These are phyloP conservation scores for Napeogenes inachia DNA, from an alignment of 2,888 invertebrate species.

Conservation along the genomic window DNA sequence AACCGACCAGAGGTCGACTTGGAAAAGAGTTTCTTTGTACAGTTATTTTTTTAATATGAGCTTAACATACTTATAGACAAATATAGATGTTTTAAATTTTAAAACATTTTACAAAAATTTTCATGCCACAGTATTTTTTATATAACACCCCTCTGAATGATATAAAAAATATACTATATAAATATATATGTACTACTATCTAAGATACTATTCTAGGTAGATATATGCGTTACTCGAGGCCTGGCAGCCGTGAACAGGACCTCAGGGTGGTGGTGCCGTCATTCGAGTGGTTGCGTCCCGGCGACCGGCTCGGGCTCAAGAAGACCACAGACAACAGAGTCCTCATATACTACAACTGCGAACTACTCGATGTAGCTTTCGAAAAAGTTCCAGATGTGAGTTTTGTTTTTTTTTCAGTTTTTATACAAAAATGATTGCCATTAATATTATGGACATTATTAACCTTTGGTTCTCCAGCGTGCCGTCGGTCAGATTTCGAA, in stretches of 20 bases:
- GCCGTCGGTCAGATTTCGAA: too few relatives aligned
- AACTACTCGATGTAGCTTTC: conserved; percentile 86
- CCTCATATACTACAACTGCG: conserved; percentile 87
- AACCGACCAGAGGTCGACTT: too few relatives aligned
- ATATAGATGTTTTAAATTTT: too few relatives aligned
- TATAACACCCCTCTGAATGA: too few relatives aligned
- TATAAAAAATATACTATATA: neutral
- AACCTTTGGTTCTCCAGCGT: too few relatives aligned
- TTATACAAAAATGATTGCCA: too few relatives aligned
- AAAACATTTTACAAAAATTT: too few relatives aligned
- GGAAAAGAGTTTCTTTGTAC: too few relatives aligned
- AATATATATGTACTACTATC: neutral
- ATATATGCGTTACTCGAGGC: conserved; percentile 53
- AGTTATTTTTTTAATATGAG: too few relatives aligned
- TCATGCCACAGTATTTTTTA: too few relatives aligned
- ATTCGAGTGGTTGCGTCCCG: conserved; percentile 88
- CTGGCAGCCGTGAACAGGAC: conserved; percentile 43
- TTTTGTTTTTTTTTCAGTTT: conserved; percentile 20
- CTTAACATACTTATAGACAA: too few relatives aligned
- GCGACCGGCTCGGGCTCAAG: conserved; percentile 87
- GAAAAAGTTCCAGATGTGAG: conserved; percentile 86
- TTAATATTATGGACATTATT: too few relatives aligned
- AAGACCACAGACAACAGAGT: conserved; percentile 83
- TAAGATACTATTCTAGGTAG: conserved; percentile 43
- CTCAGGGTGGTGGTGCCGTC: conserved; percentile 64